Evolutionary conservation across 2,888 invertebrate species (phyloP), one percentile per base, ranked within the genome.

Genomic region (Eristalinus sepulchralis): DNA sequence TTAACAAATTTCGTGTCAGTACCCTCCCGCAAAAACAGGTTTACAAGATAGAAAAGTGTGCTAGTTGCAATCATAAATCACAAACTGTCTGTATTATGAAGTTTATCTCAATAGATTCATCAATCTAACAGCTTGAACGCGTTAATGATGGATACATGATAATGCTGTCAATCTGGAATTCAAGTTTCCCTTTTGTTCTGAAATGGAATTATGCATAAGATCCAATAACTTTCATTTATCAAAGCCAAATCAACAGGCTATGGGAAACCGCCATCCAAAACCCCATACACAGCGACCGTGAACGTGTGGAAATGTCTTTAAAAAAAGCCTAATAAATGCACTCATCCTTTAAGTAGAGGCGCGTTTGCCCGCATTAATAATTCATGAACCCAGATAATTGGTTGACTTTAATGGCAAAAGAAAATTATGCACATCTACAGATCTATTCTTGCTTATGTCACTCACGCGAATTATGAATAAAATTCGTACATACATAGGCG

Each of bases 371-470:
- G 6, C 13, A 47, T 62, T 60, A 71, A 71, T 71, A 60, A 62
- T 62, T 71, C 39, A 71, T 62, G 33, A 3, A 20, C 11, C 62
- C 31, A 31, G 11, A 31, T 71, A 47, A 71, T 47, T 47, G 47
- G 47, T 17, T 47, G 47, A 17, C 47, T 47, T 47, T 47, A 47
- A 47, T 17, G 47, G 17, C 17, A 8, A 47, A 17, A 47, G 1
- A 17, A 17, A 47, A 47, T 47, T 47, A 47, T 47, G 17, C 47
- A n/a, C 47, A 47, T 47, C 47, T n/a, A n/a, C 47, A 47, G 47
- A 47, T 47, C 47, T 47, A 47, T n/a, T 47, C 8, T 8, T 47
- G 47, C 17, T 47, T 47, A 17, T 47, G 47, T 47, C 47, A 17
- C 47, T 8, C 47, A 17, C 17, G 6, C 47, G 47, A 47, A 1